A percentile compares a stretch with the other conserved stretches of the same genome.
Evolutionary conservation across 2,888 invertebrate genomes (phyloP).

Genomic region (Morinoia aosen): DNA sequence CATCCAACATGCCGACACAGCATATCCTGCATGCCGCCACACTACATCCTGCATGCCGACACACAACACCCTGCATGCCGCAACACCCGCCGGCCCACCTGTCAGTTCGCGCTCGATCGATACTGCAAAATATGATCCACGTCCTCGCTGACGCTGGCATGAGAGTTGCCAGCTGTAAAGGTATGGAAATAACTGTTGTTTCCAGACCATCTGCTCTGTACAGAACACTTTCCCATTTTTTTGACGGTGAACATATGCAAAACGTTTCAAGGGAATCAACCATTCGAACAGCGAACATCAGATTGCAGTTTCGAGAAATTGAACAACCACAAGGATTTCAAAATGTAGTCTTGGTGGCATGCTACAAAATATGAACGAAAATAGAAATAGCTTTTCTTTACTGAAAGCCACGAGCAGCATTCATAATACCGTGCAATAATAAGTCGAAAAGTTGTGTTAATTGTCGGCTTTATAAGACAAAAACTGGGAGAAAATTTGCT

Average conservation of each 20-base stretch:
- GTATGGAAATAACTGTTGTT: not conserved
- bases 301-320: not conserved
- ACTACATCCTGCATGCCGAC: conserved; percentile 21
- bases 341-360: not conserved
- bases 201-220: not conserved
- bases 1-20: not conserved
- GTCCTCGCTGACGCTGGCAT: not conserved
- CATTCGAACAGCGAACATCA: not conserved
- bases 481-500: no score
- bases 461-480: no score
- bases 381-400: not conserved
- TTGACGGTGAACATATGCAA: not conserved
- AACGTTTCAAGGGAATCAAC: not conserved
- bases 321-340: not conserved
- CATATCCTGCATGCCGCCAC: conserved; percentile 21
- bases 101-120: not conserved
- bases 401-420: not conserved
- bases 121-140: not conserved
- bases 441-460: no score
- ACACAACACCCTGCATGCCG: conserved; percentile 35
- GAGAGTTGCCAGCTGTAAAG: not conserved
- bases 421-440: no score
- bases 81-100: not conserved
- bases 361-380: not conserved
- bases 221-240: not conserved